Evolutionary conservation across 1,140 invertebrate species (phyloP), one percentile per base, ranked within the genome.

Genomic region (Aleiodes sp.): DNA sequence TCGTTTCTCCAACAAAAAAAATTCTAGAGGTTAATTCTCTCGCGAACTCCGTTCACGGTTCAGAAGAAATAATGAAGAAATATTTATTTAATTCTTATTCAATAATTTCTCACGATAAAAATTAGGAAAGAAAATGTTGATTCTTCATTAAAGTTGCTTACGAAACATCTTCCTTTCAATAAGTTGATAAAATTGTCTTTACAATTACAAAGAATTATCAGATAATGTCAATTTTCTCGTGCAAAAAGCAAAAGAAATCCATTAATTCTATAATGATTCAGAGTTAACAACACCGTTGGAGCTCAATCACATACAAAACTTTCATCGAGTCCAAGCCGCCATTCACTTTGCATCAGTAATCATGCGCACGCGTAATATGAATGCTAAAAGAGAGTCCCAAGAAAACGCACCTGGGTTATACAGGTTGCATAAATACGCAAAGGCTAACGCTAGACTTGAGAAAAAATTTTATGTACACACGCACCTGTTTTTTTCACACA

Each of bases 401-500:
- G 61, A 35, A 10, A 19, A 33, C 41, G 41, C 39, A 33, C 41
- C 31, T 65, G n/a, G n/a, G n/a, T n/a, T n/a, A n/a, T n/a, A 41
- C 16, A 21, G 19, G 29, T 46, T 26, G 19, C 64, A 59, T 37
- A 41, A 14, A 31, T 35, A 37, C 41, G 65, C 39, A 12, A 26
- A 59, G 19, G 37, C 46, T 16, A 65, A 57, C n/a, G 19, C 46
- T 19, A 39, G 19, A n/a, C 1, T 52, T 33, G 4, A 16, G 8
- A 41, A 4, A 16, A 19, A 4, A 26, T 12, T 7, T 57, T 26
- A 16, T 37, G 14, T 14, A 52, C 31, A 33, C 28, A 31, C 19
- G 19, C 65, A 67, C 65, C 65, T 67, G 65, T 26, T 67, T 52
- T 67, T 60, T 67, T 67, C 65, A 12, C 65, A 67, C 60, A 60